phyloP scores from a whole-genome alignment of 2,113 vertebrate genomes.

The cattle (Bos taurus) region ARS-UCD2.0 NC_037331.1:21687001-21687500 shows the following conservation, averaged over 20 bases:
- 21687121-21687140: background rate
- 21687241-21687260: background rate
- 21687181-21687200: background rate
- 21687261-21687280: background rate
- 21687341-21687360: background rate
- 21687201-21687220: background rate
- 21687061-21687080: background rate
- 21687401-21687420: background rate
- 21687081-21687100: constrained; percentile 8
- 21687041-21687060: constrained; percentile 32
- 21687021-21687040: constrained; percentile 31
- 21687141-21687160: background rate
- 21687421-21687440: background rate
- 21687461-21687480: background rate
- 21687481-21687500: background rate
- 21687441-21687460: background rate
- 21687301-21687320: background rate
- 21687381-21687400: background rate
- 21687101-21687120: constrained; percentile 13
- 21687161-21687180: background rate
- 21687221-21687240: background rate
- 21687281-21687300: background rate
- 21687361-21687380: background rate
- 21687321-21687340: background rate
- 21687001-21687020: constrained; percentile 36